A percentile compares a stretch with the other conserved stretches of the same genome.
Evolutionary conservation across 2,888 invertebrate genomes (phyloP).

Genomic region (Melanchra persicariae): DNA sequence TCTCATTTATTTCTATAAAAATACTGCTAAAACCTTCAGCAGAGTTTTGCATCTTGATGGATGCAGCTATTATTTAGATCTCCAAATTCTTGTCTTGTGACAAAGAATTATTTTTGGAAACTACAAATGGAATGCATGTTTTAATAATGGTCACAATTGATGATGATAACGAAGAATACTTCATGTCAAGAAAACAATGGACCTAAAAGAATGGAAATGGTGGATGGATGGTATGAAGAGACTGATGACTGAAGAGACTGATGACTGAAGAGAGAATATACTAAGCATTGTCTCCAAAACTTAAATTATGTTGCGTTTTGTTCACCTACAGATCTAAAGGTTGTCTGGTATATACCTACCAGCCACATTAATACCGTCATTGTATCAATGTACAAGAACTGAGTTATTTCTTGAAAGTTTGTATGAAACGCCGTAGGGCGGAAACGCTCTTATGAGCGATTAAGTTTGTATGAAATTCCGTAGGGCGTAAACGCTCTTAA

Average conservation of each 20-base stretch:
- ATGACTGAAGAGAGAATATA: too few relatives aligned
- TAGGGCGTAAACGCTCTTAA: too few relatives aligned
- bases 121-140: background rate
- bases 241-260: too few relatives aligned
- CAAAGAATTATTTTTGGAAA: slow-evolving; percentile 8
- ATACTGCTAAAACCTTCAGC: background rate
- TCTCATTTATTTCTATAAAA: background rate
- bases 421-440: too few relatives aligned
- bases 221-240: too few relatives aligned
- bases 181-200: too few relatives aligned
- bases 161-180: background rate
- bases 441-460: too few relatives aligned
- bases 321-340: background rate
- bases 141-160: slow-evolving; percentile 1
- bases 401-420: too few relatives aligned
- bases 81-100: slow-evolving; percentile 6
- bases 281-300: too few relatives aligned
- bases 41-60: background rate
- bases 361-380: background rate
- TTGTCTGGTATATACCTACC: background rate
- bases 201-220: too few relatives aligned
- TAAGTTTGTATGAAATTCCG: too few relatives aligned
- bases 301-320: too few relatives aligned
- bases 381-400: background rate
- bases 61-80: slow-evolving; percentile 22